Base-by-base conservation (phyloP, 2,888 invertebrate species). In the Pseudococcus longispinus region DNA sequence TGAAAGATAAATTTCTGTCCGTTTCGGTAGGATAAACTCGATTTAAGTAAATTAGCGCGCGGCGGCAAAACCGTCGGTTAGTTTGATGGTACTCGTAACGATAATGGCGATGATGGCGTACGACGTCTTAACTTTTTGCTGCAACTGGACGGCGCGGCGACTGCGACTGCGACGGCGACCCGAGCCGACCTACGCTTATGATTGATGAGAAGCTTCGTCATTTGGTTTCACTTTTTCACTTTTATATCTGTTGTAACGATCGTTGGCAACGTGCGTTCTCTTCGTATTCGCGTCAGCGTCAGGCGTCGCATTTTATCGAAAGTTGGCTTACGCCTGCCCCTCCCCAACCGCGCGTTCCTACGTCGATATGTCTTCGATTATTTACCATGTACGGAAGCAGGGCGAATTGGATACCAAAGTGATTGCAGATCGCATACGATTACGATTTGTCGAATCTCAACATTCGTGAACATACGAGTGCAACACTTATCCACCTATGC, bases 141-240 rank as follows among this genome's bases (percentile, higher is more conserved):
- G 3, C 9, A 46, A 60, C 60, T n/a, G 20, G 60, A 60, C 6
- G 26, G 0, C 20, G 26, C 23, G 60, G 23, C 26, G 2, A 9
- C 60, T 23, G 23, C 11, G 9, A 15, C 55, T 4, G 55, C 55
- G 2, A 11, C 20, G 9, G 23, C 26, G 65, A 26, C 65, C n/a
- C 51, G 15, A 9, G 60, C 20, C 20, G 37, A 37, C 37, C 20
- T 8, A 20, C 60, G 60, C 46, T 46, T 51, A 51, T 51, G 65
- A 23, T 65, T 65, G 65, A 65, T 26, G 65, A 26, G 23, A 65
- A 23, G 65, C 65, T 23, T 65, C 65, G 65, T 26, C 65, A 15
- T 65, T 65, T 65, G 65, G 20, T 65, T 65, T 65, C 65, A 65
- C 65, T 65, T 65, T 65, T 65, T 65, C 65, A 65, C 65, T 65